Base-by-base conservation (phyloP, 2,113 vertebrate species). In the Xiphias gladius region DNA sequence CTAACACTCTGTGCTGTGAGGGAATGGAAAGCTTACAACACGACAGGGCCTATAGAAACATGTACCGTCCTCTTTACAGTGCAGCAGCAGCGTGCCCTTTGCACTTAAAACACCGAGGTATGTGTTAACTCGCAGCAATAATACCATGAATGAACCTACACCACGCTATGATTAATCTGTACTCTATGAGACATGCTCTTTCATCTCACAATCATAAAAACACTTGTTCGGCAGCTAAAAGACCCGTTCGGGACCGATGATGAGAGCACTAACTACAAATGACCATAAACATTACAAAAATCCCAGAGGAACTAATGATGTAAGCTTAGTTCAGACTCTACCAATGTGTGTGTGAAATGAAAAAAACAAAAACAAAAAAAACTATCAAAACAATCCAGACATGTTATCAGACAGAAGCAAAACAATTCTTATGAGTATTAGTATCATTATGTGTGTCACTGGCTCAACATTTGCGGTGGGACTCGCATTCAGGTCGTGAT, bases 131-230 rank as follows among this genome's bases (percentile, higher is more conserved):
- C 65, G 37, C 26, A 85, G 80, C 82, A 88, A 59, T 91, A 84
- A 88, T 59, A 67, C 76, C 78, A 79, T 43, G 79, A 83, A 73
- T 90, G 86, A 89, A 91, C 66, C 89, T 82, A 61, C 70, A 71
- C 66, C 88, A 62, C 58, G 35, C 71, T 87, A 90, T 79, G 82
- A 82, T 77, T 65, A 76, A 63, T 83, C 81, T 89, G 73, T 73
- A 70, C 87, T 87, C 59, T 70, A 48, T 67, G 28, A 55, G 39
- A 78, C n/a, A 3, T 92, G 84, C 82, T 83, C 85, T 93, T 90
- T 93, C 66, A 85, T 89, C 91, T 86, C 50, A 19, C 43, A 63
- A 83, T 88, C 86, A 93, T 93, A 93, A 93, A 93, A 88, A 70
- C 74, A 92, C 84, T 88, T 83, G 76, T 68, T 50, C n/a, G 64